Percentiles rank a stretch among this genome's conserved stretches.
Evolutionary conservation across 1,140 invertebrate species (phyloP).

Genomic region (Hylyphantes graminicola): DNA sequence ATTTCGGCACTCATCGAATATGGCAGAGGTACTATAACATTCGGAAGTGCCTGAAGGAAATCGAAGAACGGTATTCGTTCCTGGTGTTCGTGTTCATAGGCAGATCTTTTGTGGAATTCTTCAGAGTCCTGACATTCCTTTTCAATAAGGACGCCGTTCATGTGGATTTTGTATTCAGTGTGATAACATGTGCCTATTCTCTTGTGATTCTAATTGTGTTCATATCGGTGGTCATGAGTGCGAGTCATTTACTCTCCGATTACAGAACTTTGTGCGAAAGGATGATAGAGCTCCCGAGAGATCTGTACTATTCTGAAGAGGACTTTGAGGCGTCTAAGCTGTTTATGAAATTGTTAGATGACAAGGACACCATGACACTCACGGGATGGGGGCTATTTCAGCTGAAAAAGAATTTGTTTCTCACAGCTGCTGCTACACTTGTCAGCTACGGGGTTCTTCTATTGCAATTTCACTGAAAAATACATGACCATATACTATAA

Average conservation of each 20-base stretch:
- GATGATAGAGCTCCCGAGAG: background rate
- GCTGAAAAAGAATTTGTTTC: background rate
- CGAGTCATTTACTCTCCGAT: background rate
- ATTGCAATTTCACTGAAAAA: background rate
- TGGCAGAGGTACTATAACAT: constrained; percentile 2
- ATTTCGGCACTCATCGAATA: background rate
- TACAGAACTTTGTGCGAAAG: constrained; percentile 3
- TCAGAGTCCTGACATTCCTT: background rate
- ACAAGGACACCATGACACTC: background rate
- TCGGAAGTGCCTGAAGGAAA: constrained; percentile 7
- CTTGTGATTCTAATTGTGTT: background rate
- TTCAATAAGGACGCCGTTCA: background rate
- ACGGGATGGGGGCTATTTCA: constrained; percentile 12
- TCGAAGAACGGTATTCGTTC: constrained; percentile 15
- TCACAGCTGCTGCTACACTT: background rate
- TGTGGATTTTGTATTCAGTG: background rate
- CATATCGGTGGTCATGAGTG: constrained; percentile 8
- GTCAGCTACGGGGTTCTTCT: constrained; percentile 17
- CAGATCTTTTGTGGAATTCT: constrained; percentile 19
- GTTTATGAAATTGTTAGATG: background rate
- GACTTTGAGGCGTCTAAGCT: background rate
- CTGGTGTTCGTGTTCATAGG: background rate
- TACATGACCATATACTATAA: too few relatives aligned
- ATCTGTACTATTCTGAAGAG: background rate
- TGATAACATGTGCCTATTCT: background rate